A percentile compares a stretch with the other conserved stretches of the same genome.
Conservation (phyloP, 2,113 vertebrate genomes). For the Daubentonia madagascariensis region DNA sequence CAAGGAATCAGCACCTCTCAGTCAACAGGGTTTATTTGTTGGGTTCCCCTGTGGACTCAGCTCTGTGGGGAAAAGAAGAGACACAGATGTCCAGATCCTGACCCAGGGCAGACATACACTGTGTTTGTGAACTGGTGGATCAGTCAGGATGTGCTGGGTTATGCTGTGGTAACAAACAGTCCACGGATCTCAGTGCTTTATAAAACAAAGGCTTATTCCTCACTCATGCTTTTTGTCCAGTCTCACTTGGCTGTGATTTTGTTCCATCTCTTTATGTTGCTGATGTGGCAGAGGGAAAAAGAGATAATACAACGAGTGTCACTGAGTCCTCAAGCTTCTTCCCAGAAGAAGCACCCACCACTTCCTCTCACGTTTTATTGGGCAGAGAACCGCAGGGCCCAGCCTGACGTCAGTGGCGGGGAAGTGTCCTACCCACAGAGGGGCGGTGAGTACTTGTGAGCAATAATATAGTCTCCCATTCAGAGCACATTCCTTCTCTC, state of each 20-base stretch:
- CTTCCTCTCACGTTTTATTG: not conserved
- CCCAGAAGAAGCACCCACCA: not conserved
- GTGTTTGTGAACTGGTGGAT: not conserved
- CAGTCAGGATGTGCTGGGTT: accelerated
- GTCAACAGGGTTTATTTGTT: not conserved
- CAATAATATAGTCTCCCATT: not conserved
- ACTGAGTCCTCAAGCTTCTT: not conserved
- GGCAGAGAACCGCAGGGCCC: not conserved
- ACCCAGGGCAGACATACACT: not conserved
- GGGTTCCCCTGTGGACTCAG: not conserved
- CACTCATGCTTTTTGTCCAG: not conserved
- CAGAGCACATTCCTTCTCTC: not conserved
- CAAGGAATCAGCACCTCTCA: not conserved
- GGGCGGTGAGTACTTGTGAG: not conserved
- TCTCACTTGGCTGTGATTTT: not conserved
- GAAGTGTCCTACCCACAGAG: not conserved
- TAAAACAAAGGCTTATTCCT: not conserved
- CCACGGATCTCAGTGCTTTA: not conserved
- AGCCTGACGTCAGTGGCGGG: not conserved
- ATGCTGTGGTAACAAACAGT: too few species aligned
- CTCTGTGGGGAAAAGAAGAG: not conserved
- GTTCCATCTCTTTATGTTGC: not conserved
- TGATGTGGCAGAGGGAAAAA: not conserved
- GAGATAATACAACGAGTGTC: not conserved
- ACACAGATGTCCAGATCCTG: not conserved